A percentile compares a stretch with the other conserved stretches of the same genome.
Evolutionary conservation across 1,140 invertebrate species (phyloP).

Genomic region (Odontomachus brunneus): DNA sequence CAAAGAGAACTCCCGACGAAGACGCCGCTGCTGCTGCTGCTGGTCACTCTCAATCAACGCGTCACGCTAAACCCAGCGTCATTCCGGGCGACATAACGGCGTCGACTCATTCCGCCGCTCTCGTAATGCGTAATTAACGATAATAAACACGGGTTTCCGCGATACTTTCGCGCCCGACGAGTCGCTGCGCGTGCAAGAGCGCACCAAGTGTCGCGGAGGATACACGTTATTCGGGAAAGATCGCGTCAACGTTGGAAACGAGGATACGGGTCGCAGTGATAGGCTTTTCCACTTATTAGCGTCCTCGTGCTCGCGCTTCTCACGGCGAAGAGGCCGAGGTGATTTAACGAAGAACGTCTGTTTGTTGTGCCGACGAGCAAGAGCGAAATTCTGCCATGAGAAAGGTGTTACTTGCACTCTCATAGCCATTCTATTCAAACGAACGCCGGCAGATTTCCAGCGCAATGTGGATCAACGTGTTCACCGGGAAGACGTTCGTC

Average conservation of each 20-base stretch:
- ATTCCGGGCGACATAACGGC: conserved; percentile 10
- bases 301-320: no score
- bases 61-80: not conserved
- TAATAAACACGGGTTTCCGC: not conserved
- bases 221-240: conserved; percentile 8
- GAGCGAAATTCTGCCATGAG: conserved; percentile 68
- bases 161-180: no score
- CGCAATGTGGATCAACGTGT: conserved; percentile 72
- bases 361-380: conserved; percentile 25
- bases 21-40: not conserved
- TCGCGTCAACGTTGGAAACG: not conserved
- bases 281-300: conserved; percentile 11
- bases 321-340: no score
- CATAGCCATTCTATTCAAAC: conserved; percentile 80
- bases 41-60: not conserved
- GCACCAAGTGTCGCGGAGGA: no score
- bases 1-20: not conserved
- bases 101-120: conserved; percentile 14
- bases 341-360: conserved; percentile 26
- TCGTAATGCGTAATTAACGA: conserved; percentile 35
- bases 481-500: conserved; percentile 3
- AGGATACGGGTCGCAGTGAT: not conserved
- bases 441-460: conserved; percentile 59
- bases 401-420: conserved; percentile 82
- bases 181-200: no score